Evolutionary conservation across 2,113 vertebrate species (phyloP).

Genomic region (Salvelinus alpinus): DNA sequence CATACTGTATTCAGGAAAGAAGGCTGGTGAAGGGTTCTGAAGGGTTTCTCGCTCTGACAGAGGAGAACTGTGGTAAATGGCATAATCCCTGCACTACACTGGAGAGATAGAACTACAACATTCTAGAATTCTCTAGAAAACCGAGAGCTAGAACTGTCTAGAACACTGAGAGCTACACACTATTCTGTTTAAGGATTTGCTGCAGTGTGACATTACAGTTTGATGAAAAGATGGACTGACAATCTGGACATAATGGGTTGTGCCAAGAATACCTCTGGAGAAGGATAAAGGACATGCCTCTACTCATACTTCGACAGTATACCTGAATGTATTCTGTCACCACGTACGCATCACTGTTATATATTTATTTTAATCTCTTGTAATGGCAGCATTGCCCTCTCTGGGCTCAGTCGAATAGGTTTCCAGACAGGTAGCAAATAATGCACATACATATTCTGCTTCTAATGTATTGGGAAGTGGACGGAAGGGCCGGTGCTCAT

Average conservation of each 20-base stretch:
- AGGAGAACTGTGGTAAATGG: too few relatives aligned
- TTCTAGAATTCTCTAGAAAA: too few relatives aligned
- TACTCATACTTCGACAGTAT: conserved; percentile 12
- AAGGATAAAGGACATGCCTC: conserved; percentile 26
- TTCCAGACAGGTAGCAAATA: not conserved
- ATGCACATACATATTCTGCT: not conserved
- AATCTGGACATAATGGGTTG: not conserved
- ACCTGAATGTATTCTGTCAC: conserved; percentile 45
- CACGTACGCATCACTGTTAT: conserved; percentile 27
- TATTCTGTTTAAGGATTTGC: not conserved
- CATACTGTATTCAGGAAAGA: not conserved
- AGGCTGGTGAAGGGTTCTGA: not conserved
- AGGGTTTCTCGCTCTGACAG: too few relatives aligned
- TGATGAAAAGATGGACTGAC: not conserved
- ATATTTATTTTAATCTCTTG: not conserved
- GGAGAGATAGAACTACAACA: too few relatives aligned
- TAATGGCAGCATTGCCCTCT: not conserved
- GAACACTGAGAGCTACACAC: not conserved
- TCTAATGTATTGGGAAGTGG: not conserved
- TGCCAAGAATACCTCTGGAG: conserved; percentile 56
- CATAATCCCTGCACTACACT: too few relatives aligned
- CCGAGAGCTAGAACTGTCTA: too few relatives aligned
- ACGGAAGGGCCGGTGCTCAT: not conserved
- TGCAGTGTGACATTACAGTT: not conserved
- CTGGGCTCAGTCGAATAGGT: not conserved